phyloP scores from a whole-genome alignment of 2,888 invertebrate species.

The Dryobotodes eremita region DNA sequence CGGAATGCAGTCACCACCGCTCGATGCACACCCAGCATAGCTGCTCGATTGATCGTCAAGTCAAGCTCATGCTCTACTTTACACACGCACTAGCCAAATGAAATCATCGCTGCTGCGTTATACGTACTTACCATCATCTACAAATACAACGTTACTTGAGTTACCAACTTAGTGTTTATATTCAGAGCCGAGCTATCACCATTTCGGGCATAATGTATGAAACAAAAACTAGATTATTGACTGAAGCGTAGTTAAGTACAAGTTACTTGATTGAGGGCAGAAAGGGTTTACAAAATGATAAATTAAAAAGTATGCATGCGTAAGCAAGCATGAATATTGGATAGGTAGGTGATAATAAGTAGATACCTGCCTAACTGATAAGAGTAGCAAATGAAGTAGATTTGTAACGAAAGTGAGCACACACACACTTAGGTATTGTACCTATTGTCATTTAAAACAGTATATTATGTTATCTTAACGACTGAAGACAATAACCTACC shows the following conservation, averaged over 20 bases:
- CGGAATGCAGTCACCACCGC: conserved; percentile 90
- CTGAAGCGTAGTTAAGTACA: not conserved
- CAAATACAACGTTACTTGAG: conserved; percentile 11
- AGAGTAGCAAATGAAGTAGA: conserved; percentile 2
- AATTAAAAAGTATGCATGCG: conserved; percentile 1
- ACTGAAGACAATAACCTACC: conserved; percentile 24
- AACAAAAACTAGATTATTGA: not conserved
- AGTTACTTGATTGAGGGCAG: not conserved
- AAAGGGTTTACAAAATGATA: not conserved
- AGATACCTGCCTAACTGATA: conserved; percentile 21
- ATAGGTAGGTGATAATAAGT: conserved; percentile 16
- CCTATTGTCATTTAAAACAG: conserved; percentile 28
- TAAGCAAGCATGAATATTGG: conserved; percentile 22
- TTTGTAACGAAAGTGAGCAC: conserved; percentile 30
- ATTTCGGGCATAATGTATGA: not conserved
- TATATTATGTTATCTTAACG: conserved; percentile 41
- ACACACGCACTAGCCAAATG: conserved; percentile 63
- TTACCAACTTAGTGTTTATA: not conserved
- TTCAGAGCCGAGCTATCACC: not conserved
- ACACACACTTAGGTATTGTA: not conserved
- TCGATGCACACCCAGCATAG: conserved; percentile 82
- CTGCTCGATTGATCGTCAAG: conserved; percentile 85
- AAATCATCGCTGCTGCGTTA: conserved; percentile 42
- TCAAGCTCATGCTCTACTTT: conserved; percentile 67
- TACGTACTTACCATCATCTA: conserved; percentile 3